These are phyloP conservation scores for Chrysaora quinquecirrha DNA, from an alignment of 30 jellyfish, hydroid and myxozoan species.

Conservation along the genomic window DNA sequence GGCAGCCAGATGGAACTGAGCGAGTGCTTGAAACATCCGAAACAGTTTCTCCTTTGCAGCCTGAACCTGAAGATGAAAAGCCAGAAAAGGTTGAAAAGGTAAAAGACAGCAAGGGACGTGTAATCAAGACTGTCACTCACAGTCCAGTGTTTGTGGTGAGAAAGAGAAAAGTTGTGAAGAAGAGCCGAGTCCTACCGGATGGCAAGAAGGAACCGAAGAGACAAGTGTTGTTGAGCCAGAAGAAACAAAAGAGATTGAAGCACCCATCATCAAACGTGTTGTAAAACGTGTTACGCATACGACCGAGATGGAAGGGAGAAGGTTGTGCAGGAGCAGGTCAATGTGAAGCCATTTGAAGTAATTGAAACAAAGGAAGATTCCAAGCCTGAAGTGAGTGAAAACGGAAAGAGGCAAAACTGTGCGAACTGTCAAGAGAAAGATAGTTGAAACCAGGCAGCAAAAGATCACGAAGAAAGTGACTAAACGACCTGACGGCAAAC, in stretches of 20 bases:
- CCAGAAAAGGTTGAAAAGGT: slow-evolving; percentile 14
- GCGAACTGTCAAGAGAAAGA: slow-evolving; percentile 34
- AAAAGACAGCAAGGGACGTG: not conserved
- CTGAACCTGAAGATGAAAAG: slow-evolving; percentile 20
- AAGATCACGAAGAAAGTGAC: slow-evolving; percentile 18
- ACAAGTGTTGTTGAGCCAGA: not conserved
- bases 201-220: not conserved
- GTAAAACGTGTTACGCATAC: not conserved
- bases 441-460: slow-evolving; percentile 1
- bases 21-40: not conserved
- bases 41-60: not conserved
- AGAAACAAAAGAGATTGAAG: not conserved
- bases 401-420: not conserved
- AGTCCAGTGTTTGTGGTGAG: not conserved
- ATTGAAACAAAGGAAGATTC: not conserved
- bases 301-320: not conserved
- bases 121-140: not conserved
- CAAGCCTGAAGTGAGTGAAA: not conserved
- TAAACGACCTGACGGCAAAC: slow-evolving; percentile 42
- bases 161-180: not conserved
- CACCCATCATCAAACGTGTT: not conserved
- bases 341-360: not conserved
- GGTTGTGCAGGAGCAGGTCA: not conserved
- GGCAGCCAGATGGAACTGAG: not conserved
- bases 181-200: not conserved